A percentile compares a stretch with the other conserved stretches of the same genome.
Conservation (phyloP, 1,140 invertebrate genomes). For the Xylocopa sonorina region DNA sequence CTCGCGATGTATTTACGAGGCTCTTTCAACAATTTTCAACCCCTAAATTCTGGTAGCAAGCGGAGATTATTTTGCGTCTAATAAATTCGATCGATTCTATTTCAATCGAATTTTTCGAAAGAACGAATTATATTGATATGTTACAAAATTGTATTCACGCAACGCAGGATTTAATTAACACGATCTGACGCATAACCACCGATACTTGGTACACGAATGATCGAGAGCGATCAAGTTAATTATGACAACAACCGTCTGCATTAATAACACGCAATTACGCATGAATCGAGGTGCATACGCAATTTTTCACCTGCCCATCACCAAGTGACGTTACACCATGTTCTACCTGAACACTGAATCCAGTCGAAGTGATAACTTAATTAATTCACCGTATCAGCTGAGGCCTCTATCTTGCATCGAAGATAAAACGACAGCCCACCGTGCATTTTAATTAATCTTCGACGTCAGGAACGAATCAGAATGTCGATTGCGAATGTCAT, state of each 20-base stretch:
- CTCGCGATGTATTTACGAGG: background rate
- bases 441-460: constrained; percentile 35
- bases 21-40: background rate
- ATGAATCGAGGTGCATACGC: constrained; percentile 7
- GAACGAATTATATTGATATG: no score
- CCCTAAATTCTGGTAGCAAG: background rate
- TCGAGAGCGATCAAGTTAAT: constrained; percentile 12
- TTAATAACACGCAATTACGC: constrained; percentile 28
- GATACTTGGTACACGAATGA: background rate
- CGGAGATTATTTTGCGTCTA: no score
- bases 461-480: background rate
- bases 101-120: no score
- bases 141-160: no score
- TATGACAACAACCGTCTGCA: background rate
- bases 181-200: background rate
- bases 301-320: constrained; percentile 24
- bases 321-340: constrained; percentile 15
- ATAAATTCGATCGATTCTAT: no score
- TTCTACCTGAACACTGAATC: constrained; percentile 20
- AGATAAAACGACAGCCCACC: constrained; percentile 18
- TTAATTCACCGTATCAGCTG: constrained; percentile 31
- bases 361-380: constrained; percentile 36
- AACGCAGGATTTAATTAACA: background rate
- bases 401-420: constrained; percentile 36
- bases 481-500: background rate